Percentiles rank a stretch among this genome's conserved stretches.
Conservation (phyloP, 2,888 invertebrate species). For the Cephonodes hylas region DNA sequence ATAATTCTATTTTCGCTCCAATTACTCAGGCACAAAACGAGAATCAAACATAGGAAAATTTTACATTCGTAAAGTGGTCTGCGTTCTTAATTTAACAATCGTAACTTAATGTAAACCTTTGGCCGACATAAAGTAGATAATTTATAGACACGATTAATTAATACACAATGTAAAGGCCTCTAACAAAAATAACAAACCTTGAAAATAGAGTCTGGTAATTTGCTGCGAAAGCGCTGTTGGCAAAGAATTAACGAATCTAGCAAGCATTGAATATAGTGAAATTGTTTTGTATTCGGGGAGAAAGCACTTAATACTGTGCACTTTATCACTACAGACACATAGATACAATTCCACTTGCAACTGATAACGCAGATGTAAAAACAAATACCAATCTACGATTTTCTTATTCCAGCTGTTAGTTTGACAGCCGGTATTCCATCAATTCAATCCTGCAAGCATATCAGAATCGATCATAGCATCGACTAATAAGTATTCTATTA, state of each 20-base stretch:
- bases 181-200: constrained; percentile 67
- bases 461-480: not conserved
- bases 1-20: no score
- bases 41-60: no score
- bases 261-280: constrained; percentile 68
- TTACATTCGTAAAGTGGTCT: no score
- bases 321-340: constrained; percentile 6
- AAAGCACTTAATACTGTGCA: not conserved
- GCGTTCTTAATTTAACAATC: no score
- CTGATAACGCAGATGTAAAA: not conserved
- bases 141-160: not conserved
- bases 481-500: not conserved
- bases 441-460: no score
- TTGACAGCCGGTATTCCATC: constrained; percentile 1
- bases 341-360: not conserved
- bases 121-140: not conserved
- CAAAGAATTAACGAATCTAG: constrained; percentile 80
- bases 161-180: not conserved
- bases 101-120: no score
- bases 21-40: no score
- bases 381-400: not conserved
- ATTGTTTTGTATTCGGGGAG: constrained; percentile 14
- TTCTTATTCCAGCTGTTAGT: not conserved
- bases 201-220: constrained; percentile 84
- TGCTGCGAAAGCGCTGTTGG: constrained; percentile 82